Base-by-base conservation (phyloP, 2,113 vertebrate genomes). In the Nematolebias whitei region DNA sequence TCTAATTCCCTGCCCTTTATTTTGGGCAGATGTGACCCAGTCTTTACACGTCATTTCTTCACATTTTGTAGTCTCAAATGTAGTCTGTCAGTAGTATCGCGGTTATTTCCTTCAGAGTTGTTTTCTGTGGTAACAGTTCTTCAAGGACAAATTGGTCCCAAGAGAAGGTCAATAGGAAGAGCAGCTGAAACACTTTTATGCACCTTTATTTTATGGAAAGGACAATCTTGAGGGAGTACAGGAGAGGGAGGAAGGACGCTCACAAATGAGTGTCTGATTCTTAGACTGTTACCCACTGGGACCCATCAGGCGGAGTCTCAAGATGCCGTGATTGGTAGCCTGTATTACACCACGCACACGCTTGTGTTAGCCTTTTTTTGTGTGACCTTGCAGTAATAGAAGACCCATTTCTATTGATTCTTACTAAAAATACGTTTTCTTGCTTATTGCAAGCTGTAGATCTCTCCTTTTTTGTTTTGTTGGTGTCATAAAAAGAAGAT, bases 121-220 rank as follows among this genome's bases (percentile, higher is more conserved):
- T 57, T 55, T 69, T 66, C 51, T 12, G 59, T 35, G 15, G 22
- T 32, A 71, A 38, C 39, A 38, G 32, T 39, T 57, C 48, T 55
- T 64, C 15, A 24, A 29, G 26, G 45, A 15, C 20, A 74, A 49
- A 60, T 66, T 73, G 18, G 19, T 44, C 54, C 12, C 22, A 12
- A 12, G 43, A 75, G 54, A 63, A 16, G 18, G 22, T 16, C 1
- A 2, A 62, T 1, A 60, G 24, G 2, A 29, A 26, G 5, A 53
- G 60, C 35, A 63, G 40, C 23, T 59, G 23, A 71, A 68, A 72
- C 35, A 47, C 4, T n/a, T 64, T 11, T 4, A 26, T 63, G 20
- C 40, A 53, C 26, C 3, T 7, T 26, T 5, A 3, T 71, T 19
- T 62, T 50, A 44, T 41, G 18, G 13, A 24, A 32, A 24, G 11